These are phyloP conservation scores for Phyllostomus hastatus DNA, from an alignment of 2,113 vertebrate species.

Conservation along the genomic window DNA sequence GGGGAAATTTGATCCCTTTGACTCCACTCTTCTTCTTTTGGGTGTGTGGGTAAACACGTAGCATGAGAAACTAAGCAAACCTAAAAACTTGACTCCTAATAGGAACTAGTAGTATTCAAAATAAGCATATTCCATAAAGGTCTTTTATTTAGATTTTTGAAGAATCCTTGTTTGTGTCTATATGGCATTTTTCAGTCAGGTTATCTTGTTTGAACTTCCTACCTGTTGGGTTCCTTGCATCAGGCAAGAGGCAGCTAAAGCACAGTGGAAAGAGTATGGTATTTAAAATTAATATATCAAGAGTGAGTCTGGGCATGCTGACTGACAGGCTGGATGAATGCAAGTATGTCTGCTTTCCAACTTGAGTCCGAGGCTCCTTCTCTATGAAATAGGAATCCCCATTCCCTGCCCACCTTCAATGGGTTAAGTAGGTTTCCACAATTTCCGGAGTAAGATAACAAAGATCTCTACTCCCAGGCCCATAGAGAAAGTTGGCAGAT, in stretches of 20 bases:
- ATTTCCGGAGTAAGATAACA: not conserved
- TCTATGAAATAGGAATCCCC: not conserved
- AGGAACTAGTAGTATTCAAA: not conserved
- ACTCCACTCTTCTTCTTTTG: not conserved
- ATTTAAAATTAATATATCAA: not conserved
- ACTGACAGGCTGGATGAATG: not conserved
- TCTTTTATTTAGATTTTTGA: conserved; percentile 13
- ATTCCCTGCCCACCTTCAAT: not conserved
- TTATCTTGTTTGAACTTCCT: not conserved
- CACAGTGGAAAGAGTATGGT: not conserved
- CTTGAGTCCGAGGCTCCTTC: not conserved
- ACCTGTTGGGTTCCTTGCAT: not conserved
- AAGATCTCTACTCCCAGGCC: not conserved
- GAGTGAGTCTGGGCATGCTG: not conserved
- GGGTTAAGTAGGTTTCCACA: not conserved
- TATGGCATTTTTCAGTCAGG: not conserved
- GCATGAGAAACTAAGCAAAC: not conserved
- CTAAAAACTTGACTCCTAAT: not conserved
- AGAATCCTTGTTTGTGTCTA: not conserved
- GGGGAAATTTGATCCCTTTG: not conserved
- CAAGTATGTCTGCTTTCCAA: not conserved
- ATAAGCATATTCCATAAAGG: not conserved
- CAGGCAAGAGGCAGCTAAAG: not conserved
- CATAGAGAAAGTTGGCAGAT: not conserved
- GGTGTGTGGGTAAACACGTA: not conserved